phyloP scores from a whole-genome alignment of 2,797 vertebrate species.

The Vespertilio murinus region DNA sequence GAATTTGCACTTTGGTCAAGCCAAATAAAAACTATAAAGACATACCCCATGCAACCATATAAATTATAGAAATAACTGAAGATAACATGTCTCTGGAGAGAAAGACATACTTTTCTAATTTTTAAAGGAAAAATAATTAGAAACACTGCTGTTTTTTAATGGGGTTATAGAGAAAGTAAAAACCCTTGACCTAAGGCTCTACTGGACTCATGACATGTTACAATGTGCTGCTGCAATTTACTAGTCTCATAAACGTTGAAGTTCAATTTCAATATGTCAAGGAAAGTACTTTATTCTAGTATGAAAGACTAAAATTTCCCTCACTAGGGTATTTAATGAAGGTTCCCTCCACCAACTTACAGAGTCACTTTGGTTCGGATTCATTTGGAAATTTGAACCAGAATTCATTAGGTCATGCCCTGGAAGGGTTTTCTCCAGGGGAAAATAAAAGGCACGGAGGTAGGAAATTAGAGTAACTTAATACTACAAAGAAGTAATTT shows the following conservation, averaged over 20 bases:
- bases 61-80: constrained; percentile 59
- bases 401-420: constrained; percentile 79
- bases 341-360: constrained; percentile 60
- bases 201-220: constrained; percentile 54
- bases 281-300: constrained; percentile 59
- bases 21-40: constrained; percentile 62
- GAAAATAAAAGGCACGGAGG: constrained; percentile 79
- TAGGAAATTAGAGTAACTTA: constrained; percentile 82
- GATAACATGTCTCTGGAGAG: constrained; percentile 59
- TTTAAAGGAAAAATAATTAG: constrained; percentile 65
- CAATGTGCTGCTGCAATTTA: constrained; percentile 64
- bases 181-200: constrained; percentile 62
- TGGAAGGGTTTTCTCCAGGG: constrained; percentile 76
- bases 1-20: constrained; percentile 59
- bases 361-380: constrained; percentile 74
- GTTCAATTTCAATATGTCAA: constrained; percentile 73
- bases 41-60: constrained; percentile 35
- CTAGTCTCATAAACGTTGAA: constrained; percentile 73
- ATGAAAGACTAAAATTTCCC: constrained; percentile 68
- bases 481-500: constrained; percentile 72
- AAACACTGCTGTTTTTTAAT: constrained; percentile 66
- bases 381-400: constrained; percentile 78
- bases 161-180: constrained; percentile 58
- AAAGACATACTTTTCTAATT: constrained; percentile 56
- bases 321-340: constrained; percentile 63